Evolutionary conservation across 2,797 vertebrate genomes (phyloP).

Genomic region (Monodelphis domestica): DNA sequence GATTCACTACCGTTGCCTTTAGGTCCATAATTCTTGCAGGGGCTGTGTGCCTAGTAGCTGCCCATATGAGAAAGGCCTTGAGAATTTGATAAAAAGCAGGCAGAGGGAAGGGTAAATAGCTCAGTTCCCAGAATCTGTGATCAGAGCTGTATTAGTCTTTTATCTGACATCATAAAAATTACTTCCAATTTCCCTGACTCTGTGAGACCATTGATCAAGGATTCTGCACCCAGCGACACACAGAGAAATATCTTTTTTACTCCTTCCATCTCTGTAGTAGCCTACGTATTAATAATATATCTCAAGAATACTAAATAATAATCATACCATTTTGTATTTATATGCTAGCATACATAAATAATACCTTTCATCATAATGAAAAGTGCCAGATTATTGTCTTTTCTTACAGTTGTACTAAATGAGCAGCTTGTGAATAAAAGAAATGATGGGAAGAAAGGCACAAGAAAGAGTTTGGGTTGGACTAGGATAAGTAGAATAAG

Average conservation of each 20-base stretch:
- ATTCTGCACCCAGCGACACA: not conserved
- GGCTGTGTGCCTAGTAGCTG: conserved; percentile 15
- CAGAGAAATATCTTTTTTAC: not conserved
- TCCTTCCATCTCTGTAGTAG: conserved; percentile 19
- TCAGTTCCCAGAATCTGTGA: not conserved
- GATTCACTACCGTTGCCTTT: not conserved
- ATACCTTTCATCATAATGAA: conserved; percentile 28
- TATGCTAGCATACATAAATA: conserved; percentile 16
- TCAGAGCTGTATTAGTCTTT: not conserved
- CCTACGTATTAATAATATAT: conserved; percentile 30
- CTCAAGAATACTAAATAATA: conserved; percentile 46
- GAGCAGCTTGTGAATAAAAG: not conserved
- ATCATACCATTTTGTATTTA: conserved; percentile 31
- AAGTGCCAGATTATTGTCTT: conserved; percentile 21
- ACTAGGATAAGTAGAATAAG: conserved; percentile 19
- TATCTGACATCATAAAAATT: not conserved
- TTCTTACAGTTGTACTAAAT: conserved; percentile 20
- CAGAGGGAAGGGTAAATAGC: not conserved
- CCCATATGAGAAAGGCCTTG: not conserved
- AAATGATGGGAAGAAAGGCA: not conserved
- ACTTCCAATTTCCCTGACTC: conserved; percentile 11
- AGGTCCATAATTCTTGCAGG: conserved; percentile 1
- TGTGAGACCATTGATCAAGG: not conserved
- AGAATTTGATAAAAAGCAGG: conserved; percentile 27
- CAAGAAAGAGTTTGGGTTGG: not conserved